Evolutionary conservation across 2,888 invertebrate species (phyloP).

Genomic region (Acleris sparsana): DNA sequence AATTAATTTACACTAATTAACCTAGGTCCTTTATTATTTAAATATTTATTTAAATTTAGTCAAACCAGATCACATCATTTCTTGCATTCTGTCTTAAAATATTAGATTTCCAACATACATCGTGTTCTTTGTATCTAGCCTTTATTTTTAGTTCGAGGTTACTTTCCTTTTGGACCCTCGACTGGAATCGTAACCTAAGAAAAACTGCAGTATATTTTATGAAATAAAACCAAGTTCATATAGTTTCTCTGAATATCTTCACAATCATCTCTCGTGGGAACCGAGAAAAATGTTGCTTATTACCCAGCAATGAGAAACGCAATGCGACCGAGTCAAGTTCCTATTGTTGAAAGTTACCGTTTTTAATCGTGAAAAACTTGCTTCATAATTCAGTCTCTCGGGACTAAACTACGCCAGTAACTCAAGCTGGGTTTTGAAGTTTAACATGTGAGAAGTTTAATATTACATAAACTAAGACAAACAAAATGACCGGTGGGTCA

Average conservation of each 20-base stretch:
- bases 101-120: too few relatives aligned
- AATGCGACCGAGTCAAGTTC: slow-evolving; percentile 48
- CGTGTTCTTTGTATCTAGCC: too few relatives aligned
- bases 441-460: slow-evolving; percentile 44
- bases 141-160: too few relatives aligned
- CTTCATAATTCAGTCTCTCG: slow-evolving; percentile 66
- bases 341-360: slow-evolving; percentile 59
- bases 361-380: slow-evolving; percentile 72
- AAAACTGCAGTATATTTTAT: slow-evolving; percentile 1
- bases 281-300: slow-evolving; percentile 59
- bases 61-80: too few relatives aligned
- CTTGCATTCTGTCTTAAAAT: too few relatives aligned
- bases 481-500: slow-evolving; percentile 39
- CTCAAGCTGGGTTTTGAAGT: slow-evolving; percentile 57
- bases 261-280: slow-evolving; percentile 61
- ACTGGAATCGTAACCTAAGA: too few relatives aligned
- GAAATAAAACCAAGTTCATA: slow-evolving; percentile 13
- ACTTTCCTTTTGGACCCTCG: too few relatives aligned
- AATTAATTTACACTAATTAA: too few relatives aligned
- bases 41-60: too few relatives aligned
- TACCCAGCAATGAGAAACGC: slow-evolving; percentile 45
- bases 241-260: slow-evolving; percentile 3
- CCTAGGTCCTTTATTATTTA: too few relatives aligned
- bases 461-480: slow-evolving; percentile 43
- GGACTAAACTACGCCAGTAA: slow-evolving; percentile 54